Evolutionary conservation across 2,888 invertebrate species (phyloP).

Genomic region (Epicampocera succincta): DNA sequence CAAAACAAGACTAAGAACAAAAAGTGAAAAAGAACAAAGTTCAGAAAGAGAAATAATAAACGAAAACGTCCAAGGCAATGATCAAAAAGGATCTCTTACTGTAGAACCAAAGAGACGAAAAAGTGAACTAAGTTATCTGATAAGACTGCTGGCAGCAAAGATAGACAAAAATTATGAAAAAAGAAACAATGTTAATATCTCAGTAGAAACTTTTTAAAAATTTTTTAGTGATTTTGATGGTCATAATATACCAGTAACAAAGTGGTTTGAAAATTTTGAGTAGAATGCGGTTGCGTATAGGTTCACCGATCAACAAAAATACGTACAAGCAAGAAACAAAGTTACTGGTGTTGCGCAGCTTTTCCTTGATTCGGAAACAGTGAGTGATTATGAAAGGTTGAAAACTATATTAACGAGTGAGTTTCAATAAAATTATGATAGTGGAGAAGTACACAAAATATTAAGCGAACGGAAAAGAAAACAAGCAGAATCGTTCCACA

Average conservation of each 20-base stretch:
- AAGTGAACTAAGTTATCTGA: no score
- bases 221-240: not conserved
- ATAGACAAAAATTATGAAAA: no score
- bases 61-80: no score
- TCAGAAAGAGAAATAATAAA: no score
- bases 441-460: constrained; percentile 23
- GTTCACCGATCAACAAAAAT: not conserved
- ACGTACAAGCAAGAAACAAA: constrained; percentile 12
- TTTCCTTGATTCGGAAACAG: not conserved
- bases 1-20: no score
- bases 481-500: not conserved
- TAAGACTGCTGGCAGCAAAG: no score
- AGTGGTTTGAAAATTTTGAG: constrained; percentile 5
- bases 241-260: not conserved
- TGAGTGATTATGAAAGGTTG: constrained; percentile 9
- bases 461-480: not conserved
- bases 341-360: not conserved
- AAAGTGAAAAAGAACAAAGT: no score
- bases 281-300: not conserved
- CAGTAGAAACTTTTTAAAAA: not conserved
- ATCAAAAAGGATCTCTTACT: no score
- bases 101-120: no score
- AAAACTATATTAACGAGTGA: constrained; percentile 2
- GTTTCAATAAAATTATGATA: not conserved
- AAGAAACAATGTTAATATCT: no score